These are phyloP conservation scores for Oncopodura yosiiana DNA, from an alignment of 1,140 invertebrate genomes.

Conservation along the genomic window DNA sequence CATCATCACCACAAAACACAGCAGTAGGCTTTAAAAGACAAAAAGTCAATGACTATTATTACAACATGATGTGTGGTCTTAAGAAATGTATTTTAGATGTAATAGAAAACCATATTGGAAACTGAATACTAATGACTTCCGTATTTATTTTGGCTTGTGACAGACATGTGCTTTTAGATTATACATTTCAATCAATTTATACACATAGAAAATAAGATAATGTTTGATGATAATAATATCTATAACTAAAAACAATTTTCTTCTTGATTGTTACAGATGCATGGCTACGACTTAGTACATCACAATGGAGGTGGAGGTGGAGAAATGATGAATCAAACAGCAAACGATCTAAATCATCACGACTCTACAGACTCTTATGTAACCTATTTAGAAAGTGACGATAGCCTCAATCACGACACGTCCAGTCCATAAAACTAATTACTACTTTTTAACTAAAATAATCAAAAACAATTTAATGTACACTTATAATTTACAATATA, in stretches of 20 bases:
- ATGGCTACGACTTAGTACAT: slow-evolving; percentile 62
- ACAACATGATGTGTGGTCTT: slow-evolving; percentile 20
- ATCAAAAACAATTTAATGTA: background rate
- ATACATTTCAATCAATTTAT: background rate
- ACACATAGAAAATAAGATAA: background rate
- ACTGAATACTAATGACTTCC: no score
- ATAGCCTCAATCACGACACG: slow-evolving; percentile 55
- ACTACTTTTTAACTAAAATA: background rate
- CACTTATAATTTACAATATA: background rate
- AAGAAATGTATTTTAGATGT: background rate
- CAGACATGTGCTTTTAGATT: background rate
- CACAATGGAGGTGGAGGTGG: slow-evolving; percentile 39
- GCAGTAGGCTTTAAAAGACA: no score
- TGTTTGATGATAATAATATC: background rate
- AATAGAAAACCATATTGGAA: background rate
- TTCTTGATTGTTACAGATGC: slow-evolving; percentile 55
- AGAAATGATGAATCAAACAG: slow-evolving; percentile 34
- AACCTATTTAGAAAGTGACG: slow-evolving; percentile 78
- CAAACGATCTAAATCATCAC: slow-evolving; percentile 49
- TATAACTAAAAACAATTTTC: background rate
- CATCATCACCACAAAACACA: no score
- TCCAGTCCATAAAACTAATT: slow-evolving; percentile 52
- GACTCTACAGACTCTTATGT: slow-evolving; percentile 80
- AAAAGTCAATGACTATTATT: slow-evolving; percentile 5
- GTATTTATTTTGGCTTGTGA: slow-evolving; percentile 5